A percentile compares a stretch with the other conserved stretches of the same genome.
These are phyloP conservation scores for Accipiter virgatus DNA, from an alignment of 2,113 vertebrate genomes.

Conservation along the genomic window DNA sequence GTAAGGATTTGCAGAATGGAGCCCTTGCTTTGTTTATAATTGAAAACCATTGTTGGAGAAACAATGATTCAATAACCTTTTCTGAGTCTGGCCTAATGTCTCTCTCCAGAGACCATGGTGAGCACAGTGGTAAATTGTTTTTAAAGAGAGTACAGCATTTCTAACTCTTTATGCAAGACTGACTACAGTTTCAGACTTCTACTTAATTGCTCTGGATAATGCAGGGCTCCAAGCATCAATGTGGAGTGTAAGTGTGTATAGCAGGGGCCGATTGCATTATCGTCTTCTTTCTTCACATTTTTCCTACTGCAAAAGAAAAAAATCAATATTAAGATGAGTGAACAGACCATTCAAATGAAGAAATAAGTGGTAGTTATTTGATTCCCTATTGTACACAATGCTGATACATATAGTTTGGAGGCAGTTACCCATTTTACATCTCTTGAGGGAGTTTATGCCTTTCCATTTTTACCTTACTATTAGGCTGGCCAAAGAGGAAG, in stretches of 20 bases:
- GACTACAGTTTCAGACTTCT: slow-evolving; percentile 28
- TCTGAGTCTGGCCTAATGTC: slow-evolving; percentile 8
- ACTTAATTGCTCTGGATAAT: slow-evolving; percentile 6
- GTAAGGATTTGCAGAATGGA: neutral
- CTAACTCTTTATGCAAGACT: slow-evolving; percentile 38
- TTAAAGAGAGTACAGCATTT: slow-evolving; percentile 28
- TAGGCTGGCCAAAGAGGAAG: neutral
- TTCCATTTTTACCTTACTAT: neutral
- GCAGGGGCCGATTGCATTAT: neutral
- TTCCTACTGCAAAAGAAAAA: neutral
- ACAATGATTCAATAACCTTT: slow-evolving; percentile 32
- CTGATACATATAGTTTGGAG: neutral
- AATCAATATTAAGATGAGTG: neutral
- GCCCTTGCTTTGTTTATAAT: slow-evolving; percentile 19
- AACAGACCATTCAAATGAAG: neutral
- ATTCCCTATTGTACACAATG: neutral
- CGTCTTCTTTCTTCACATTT: neutral
- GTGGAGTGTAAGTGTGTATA: neutral
- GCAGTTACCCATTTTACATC: neutral
- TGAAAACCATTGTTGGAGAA: slow-evolving; percentile 38
- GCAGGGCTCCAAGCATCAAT: neutral
- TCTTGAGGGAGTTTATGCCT: neutral
- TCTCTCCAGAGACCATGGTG: slow-evolving; percentile 4
- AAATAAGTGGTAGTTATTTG: neutral
- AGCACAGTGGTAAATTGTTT: slow-evolving; percentile 43